These are phyloP conservation scores for Grallaria varia DNA, from an alignment of 2,113 vertebrate species.

Conservation along the genomic window DNA sequence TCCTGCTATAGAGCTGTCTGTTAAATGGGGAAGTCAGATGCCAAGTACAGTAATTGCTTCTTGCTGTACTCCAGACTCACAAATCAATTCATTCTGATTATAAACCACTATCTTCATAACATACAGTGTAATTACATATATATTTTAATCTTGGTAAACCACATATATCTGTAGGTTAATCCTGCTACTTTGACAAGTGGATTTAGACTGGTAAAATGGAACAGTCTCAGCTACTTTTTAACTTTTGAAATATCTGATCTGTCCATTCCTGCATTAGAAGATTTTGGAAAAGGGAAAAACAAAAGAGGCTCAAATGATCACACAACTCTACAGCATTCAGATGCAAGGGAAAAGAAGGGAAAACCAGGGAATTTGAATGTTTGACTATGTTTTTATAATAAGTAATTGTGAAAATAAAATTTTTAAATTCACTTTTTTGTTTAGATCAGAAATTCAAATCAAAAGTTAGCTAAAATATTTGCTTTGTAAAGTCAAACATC, in stretches of 20 bases:
- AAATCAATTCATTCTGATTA: constrained; percentile 64
- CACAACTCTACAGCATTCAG: not conserved
- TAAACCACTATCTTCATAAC: constrained; percentile 47
- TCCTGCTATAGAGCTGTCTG: constrained; percentile 44
- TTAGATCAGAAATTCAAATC: not conserved
- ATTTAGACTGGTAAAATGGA: not conserved
- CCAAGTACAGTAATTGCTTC: constrained; percentile 56
- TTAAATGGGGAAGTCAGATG: constrained; percentile 51
- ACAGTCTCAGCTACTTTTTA: not conserved
- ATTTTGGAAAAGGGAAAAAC: not conserved
- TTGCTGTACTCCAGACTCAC: not conserved
- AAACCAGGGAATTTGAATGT: not conserved
- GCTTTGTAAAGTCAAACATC: not conserved
- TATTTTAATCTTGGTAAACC: constrained; percentile 59
- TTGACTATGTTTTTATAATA: not conserved
- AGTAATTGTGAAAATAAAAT: not conserved
- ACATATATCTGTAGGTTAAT: constrained; percentile 34
- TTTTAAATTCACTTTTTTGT: not conserved
- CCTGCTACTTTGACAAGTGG: not conserved
- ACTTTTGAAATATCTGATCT: not conserved
- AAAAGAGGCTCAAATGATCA: not conserved
- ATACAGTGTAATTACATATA: constrained; percentile 50
- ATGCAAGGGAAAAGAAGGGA: not conserved
- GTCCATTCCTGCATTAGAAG: not conserved
- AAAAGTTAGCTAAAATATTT: not conserved